Conservation (phyloP, 2,113 vertebrate species). For the Pelusios castaneus region DNA sequence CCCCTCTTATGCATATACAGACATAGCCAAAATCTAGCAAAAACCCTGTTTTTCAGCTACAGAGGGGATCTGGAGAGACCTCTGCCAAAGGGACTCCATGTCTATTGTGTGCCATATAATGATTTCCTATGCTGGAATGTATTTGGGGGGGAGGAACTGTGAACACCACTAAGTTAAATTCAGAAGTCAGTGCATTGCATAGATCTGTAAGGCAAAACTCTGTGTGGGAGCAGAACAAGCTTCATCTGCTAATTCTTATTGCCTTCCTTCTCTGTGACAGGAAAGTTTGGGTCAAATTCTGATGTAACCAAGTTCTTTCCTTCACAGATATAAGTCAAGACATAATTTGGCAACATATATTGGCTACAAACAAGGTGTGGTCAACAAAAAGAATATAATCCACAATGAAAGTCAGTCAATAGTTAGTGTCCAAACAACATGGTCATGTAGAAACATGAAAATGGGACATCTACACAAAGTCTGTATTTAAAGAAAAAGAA, state of each 20-base stretch:
- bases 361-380: neutral
- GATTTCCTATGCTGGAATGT: neutral
- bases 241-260: conserved; percentile 25
- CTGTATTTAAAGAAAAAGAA: neutral
- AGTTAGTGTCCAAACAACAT: neutral
- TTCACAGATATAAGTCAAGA: conserved; percentile 29
- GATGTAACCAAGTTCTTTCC: neutral
- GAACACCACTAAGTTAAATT: neutral
- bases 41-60: neutral
- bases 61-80: neutral
- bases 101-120: fast-evolving
- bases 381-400: neutral
- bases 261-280: neutral
- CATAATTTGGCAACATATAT: neutral
- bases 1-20: fast-evolving
- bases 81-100: neutral
- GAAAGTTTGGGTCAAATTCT: neutral
- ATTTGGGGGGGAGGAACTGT: neutral
- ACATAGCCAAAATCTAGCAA: neutral
- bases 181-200: fast-evolving
- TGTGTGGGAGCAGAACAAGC: conserved; percentile 6
- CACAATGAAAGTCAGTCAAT: conserved; percentile 17
- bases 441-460: conserved; percentile 13
- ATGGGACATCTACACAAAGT: conserved; percentile 10
- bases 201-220: neutral